These are phyloP conservation scores for Eucera pruinosa DNA, from an alignment of 2,888 invertebrate genomes.

Conservation along the genomic window DNA sequence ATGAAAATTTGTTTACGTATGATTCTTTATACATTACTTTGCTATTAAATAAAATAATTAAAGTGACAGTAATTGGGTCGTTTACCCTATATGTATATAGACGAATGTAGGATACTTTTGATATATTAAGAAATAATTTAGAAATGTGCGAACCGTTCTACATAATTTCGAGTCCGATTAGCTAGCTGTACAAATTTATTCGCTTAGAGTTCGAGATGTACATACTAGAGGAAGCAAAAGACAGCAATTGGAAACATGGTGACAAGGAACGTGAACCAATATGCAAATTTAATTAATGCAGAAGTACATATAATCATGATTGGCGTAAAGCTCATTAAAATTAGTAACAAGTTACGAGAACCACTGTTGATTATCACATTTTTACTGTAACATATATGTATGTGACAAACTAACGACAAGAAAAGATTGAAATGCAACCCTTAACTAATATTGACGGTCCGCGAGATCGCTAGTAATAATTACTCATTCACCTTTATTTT, in stretches of 20 bases:
- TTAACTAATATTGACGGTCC: too few relatives aligned
- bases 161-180: slow-evolving; percentile 13
- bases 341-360: too few relatives aligned
- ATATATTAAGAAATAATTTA: not conserved
- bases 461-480: too few relatives aligned
- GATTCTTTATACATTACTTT: too few relatives aligned
- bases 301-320: not conserved
- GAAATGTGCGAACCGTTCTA: not conserved
- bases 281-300: not conserved
- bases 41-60: too few relatives aligned
- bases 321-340: not conserved
- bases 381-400: too few relatives aligned
- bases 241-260: not conserved
- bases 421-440: too few relatives aligned
- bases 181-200: slow-evolving; percentile 6
- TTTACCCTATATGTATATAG: not conserved
- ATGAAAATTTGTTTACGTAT: too few relatives aligned
- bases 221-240: not conserved
- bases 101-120: not conserved
- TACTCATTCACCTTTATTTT: too few relatives aligned
- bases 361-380: too few relatives aligned
- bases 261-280: not conserved
- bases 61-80: too few relatives aligned
- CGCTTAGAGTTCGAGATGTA: not conserved
- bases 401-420: too few relatives aligned